Percentiles rank a stretch among this genome's conserved stretches.
These are phyloP conservation scores for Idaea aversata DNA, from an alignment of 2,888 invertebrate genomes.

Conservation along the genomic window DNA sequence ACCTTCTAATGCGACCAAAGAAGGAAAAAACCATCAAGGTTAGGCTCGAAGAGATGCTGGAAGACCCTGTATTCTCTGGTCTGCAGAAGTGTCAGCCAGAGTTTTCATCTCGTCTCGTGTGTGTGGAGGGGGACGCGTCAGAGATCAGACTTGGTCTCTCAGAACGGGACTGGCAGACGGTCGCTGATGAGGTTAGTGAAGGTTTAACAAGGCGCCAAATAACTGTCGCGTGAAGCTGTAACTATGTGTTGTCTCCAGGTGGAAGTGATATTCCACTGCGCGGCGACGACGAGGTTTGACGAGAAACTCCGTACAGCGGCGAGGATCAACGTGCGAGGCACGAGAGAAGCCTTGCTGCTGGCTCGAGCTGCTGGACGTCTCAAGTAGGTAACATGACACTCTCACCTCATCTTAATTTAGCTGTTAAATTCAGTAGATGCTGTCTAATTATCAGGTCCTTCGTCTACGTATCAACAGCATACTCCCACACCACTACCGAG, in stretches of 20 bases:
- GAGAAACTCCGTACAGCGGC: not conserved
- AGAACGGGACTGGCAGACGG: not conserved
- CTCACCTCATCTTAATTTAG: not conserved
- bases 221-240: not conserved
- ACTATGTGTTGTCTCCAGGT: not conserved
- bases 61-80: not conserved
- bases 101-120: not conserved
- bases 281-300: not conserved
- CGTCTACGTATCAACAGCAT: not conserved
- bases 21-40: not conserved
- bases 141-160: not conserved
- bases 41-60: not conserved
- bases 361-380: not conserved
- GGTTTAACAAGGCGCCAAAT: not conserved
- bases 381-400: not conserved
- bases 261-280: constrained; percentile 1
- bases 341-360: not conserved
- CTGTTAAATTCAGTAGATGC: too few relatives aligned
- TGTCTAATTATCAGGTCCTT: not conserved
- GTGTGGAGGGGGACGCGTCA: not conserved
- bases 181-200: constrained; percentile 8
- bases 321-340: not conserved
- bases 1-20: not conserved
- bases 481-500: not conserved
- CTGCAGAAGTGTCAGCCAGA: not conserved